phyloP scores from a whole-genome alignment of 2,797 vertebrate species.

The Sardinella longiceps region DNA sequence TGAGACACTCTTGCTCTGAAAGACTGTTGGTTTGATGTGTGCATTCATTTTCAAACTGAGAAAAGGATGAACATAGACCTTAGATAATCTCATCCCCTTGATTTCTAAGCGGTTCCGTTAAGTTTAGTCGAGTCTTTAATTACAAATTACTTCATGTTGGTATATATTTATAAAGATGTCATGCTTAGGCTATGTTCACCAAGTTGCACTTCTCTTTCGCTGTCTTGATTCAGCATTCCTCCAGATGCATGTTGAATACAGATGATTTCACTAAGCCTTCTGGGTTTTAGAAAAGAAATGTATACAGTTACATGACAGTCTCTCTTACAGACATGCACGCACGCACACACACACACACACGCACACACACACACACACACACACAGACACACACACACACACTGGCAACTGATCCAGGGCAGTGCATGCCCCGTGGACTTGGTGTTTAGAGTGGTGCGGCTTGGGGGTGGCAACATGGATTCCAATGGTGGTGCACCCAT shows the following conservation, averaged over 20 bases:
- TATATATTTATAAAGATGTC: not conserved
- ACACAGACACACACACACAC: not conserved
- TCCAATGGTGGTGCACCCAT: constrained; percentile 29
- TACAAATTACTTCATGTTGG: not conserved
- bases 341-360: not conserved
- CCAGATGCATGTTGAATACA: not conserved
- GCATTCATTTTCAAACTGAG: not conserved
- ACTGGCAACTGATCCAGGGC: not conserved
- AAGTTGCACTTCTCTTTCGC: not conserved
- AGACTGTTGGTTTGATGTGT: not conserved
- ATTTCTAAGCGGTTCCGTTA: not conserved
- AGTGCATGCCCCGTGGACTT: not conserved
- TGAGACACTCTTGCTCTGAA: not conserved
- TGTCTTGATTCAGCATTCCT: not conserved
- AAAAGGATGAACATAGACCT: not conserved
- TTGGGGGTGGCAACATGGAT: constrained; percentile 36
- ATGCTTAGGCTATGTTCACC: not conserved
- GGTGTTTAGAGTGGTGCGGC: constrained; percentile 28
- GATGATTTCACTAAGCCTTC: not conserved
- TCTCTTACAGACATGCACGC: not conserved
- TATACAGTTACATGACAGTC: not conserved
- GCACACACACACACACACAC: not conserved
- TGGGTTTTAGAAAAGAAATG: not conserved
- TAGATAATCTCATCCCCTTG: not conserved
- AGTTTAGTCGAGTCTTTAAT: constrained; percentile 19